Base-by-base conservation (phyloP, 2,113 vertebrate genomes). In the Nycticebus coucang region DNA sequence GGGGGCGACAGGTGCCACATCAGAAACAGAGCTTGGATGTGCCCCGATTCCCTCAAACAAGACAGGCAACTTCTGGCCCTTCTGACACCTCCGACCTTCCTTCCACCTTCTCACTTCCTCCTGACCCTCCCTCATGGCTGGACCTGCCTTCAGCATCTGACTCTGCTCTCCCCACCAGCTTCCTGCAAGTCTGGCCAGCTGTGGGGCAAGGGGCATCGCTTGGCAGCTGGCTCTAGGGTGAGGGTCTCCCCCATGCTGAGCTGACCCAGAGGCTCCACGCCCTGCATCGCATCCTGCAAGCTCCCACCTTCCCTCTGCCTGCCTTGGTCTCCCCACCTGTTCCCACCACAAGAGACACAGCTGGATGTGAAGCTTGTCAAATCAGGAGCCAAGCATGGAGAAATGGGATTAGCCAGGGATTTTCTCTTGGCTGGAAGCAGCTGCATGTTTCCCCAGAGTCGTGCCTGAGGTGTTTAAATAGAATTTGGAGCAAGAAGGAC, bases 101-200 rank as follows among this genome's bases (percentile, higher is more conserved):
- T 7, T 0, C 9, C 5, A 0, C 21, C n/a, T 33, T 33, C 53
- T 45, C 0, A 0, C 17, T 19, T 37, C 66, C 15, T 37, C 57
- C 17, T 12, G 22, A 19, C 59, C 22, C 81, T 5, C 9, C 24
- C 3, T 30, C 17, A 2, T 2, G 26, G 35, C 2, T 0, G 7
- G 37, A 35, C 11, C 14, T 33, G 41, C 72, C 41, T 50, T 24
- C 12, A 6, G 17, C 28, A 5, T 50, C 37, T 1, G 10, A 17
- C 33, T 33, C 68, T 35, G 8, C 19, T 11, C 10, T 55, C 26
- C 11, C 17, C 0, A 0, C 3, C 80, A 18, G 0, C n/a, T 21
- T 0, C 41, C 37, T 17, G 1, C 0, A 7, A 3, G 4, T 18
- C 12, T 18, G 66, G 5, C 24, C 53, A 5, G 64, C 26, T 0